These are phyloP conservation scores for Spheniscus mendiculus DNA, from an alignment of 2,113 vertebrate species.

Conservation along the genomic window DNA sequence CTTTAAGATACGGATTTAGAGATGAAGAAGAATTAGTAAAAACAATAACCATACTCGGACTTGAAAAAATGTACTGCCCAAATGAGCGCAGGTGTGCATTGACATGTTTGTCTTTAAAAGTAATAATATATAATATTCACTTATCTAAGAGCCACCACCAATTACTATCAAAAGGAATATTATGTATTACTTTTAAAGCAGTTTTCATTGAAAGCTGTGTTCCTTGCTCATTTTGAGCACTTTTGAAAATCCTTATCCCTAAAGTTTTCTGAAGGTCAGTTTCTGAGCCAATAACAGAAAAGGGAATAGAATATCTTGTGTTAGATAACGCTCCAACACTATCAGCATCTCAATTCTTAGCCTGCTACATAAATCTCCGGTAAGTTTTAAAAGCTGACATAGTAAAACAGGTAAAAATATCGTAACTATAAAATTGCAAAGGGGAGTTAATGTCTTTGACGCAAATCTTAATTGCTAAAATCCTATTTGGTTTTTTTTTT, in stretches of 20 bases:
- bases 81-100: neutral
- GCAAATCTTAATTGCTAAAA: neutral
- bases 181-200: neutral
- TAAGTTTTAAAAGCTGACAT: neutral
- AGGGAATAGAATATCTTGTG: neutral
- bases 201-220: neutral
- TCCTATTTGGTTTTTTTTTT: neutral
- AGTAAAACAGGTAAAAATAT: constrained; percentile 12
- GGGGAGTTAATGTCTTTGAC: neutral
- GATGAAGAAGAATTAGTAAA: neutral
- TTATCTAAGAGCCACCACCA: neutral
- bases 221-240: neutral
- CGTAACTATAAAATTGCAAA: neutral
- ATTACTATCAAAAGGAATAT: neutral
- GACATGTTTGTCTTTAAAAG: neutral
- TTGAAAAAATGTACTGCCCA: neutral
- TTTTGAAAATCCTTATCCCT: neutral
- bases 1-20: neutral
- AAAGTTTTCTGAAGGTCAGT: neutral
- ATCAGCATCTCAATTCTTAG: neutral
- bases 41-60: neutral
- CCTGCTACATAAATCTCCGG: neutral
- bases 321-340: neutral
- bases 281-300: neutral
- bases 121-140: neutral